phyloP scores from a whole-genome alignment of 2,888 invertebrate genomes.

The Dasypolia templi region DNA sequence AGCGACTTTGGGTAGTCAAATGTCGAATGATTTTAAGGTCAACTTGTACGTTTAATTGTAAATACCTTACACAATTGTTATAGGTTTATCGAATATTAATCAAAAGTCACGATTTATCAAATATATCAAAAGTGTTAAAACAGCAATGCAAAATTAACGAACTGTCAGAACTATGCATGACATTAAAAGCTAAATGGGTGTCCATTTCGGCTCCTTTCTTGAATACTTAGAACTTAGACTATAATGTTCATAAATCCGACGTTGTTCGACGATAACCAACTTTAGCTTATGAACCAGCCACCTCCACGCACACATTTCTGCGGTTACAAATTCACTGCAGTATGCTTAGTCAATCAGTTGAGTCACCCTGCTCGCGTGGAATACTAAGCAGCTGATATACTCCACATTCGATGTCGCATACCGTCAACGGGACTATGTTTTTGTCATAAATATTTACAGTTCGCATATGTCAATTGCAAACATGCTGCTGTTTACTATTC shows the following conservation, averaged over 20 bases:
- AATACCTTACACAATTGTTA: background rate
- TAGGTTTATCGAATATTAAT: slow-evolving; percentile 3
- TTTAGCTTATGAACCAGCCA: slow-evolving; percentile 8
- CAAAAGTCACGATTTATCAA: background rate
- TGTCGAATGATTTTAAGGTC: slow-evolving; percentile 10
- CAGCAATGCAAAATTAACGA: background rate
- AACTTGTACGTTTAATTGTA: background rate
- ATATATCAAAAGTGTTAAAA: background rate
- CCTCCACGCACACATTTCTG: slow-evolving; percentile 27
- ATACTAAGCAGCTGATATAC: slow-evolving; percentile 48
- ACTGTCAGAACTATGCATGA: background rate
- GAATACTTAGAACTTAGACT: background rate
- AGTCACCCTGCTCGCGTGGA: slow-evolving; percentile 39
- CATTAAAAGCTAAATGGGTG: background rate
- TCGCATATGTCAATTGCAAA: slow-evolving; percentile 20
- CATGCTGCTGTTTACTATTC: slow-evolving; percentile 30
- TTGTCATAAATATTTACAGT: slow-evolving; percentile 56
- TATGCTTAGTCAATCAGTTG: slow-evolving; percentile 50
- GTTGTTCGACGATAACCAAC: background rate
- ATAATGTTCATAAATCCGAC: too few species aligned
- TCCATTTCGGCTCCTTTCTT: background rate
- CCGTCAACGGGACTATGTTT: slow-evolving; percentile 51
- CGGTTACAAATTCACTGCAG: slow-evolving; percentile 31
- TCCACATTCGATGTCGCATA: slow-evolving; percentile 39
- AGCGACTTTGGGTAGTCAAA: background rate